Base-by-base conservation (phyloP, 2,888 invertebrate genomes). In the Mimumesa dahlbomi region DNA sequence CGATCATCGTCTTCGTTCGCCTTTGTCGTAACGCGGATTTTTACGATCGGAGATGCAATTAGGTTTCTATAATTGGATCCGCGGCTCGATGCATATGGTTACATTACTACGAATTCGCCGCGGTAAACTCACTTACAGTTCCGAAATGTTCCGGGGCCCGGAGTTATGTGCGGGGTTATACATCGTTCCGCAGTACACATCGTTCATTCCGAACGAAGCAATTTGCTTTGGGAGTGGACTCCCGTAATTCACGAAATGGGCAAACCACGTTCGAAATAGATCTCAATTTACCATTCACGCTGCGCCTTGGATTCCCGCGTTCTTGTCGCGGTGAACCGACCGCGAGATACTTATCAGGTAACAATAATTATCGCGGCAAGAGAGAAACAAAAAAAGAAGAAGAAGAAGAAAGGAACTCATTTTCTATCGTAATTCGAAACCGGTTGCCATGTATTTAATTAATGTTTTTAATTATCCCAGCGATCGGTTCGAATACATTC, bases 181-280 rank as follows among this genome's bases (percentile, higher is more conserved):
- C 54, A 66, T 62, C 52, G 53, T 14, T 22, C 38, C 38, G 40
- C 38, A 11, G 58, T 62, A 29, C 52, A 43, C 56, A 69, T 65
- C 64, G 67, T 62, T 67, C 72, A 52, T 75, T 67, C 43, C 50
- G 45, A 67, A 72, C 72, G 75, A 68, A 64, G 67, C 61, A 67
- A 75, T 75, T 72, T 75, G 72, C 75, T 54, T 59, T 42, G 38
- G 50, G 40, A 61, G 61, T 50, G 64, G 50, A 64, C 71, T 58
- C 43, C 54, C 58, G 64, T 75, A 75, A 75, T 68, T 67, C 63
- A 61, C 46, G 62, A 56, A 73, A 73, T 40, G 54, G 52, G 54
- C 43, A 70, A 61, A 72, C 70, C 72, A 29, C 63, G 68, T 48
- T 36, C 57, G 57, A 19, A 36, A 68, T 64, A 53, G 64, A 68